Evolutionary conservation across 2,888 invertebrate species (phyloP).

Genomic region (Orthosia gothica): DNA sequence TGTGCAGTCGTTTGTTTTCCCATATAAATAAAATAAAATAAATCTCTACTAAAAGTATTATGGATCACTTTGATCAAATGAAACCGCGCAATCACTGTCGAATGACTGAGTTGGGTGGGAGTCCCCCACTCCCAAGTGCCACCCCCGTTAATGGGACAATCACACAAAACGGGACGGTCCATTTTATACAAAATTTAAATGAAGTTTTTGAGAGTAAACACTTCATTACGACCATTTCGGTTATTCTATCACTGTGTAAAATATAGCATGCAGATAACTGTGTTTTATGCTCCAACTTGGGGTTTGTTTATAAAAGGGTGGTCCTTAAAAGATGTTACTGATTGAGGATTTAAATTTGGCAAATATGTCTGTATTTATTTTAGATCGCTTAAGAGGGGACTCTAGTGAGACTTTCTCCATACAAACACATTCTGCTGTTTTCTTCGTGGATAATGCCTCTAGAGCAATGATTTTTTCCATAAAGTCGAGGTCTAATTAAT

Average conservation of each 20-base stretch:
- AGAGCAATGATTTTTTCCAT: no score
- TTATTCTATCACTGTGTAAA: not conserved
- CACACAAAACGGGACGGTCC: slow-evolving; percentile 47
- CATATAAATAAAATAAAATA: no score
- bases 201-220: slow-evolving; percentile 47
- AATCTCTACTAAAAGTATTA: not conserved
- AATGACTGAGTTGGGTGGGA: slow-evolving; percentile 14
- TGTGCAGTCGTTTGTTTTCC: no score
- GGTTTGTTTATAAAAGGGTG: no score
- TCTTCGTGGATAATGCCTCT: no score
- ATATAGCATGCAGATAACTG: not conserved
- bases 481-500: no score
- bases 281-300: not conserved
- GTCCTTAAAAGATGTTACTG: no score
- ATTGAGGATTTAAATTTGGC: no score
- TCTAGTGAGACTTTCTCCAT: no score
- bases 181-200: slow-evolving; percentile 52
- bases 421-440: no score
- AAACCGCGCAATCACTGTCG: slow-evolving; percentile 34
- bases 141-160: slow-evolving; percentile 54
- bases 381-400: no score
- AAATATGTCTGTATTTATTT: no score
- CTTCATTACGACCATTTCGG: not conserved
- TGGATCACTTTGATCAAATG: slow-evolving; percentile 24
- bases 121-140: not conserved